Evolutionary conservation across 2,888 invertebrate genomes (phyloP).

Genomic region (Gastracanthus pulcherrimus): DNA sequence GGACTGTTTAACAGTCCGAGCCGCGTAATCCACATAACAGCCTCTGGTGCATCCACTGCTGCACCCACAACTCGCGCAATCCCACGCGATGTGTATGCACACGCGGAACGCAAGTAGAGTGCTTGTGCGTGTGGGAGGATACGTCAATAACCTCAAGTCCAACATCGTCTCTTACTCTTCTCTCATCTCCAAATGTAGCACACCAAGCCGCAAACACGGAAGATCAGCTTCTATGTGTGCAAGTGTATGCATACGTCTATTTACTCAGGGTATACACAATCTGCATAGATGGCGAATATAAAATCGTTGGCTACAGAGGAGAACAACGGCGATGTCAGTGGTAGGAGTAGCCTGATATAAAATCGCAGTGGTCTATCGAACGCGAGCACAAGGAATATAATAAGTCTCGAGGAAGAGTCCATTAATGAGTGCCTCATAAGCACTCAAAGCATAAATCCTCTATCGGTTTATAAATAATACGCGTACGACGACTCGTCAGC

Average conservation of each 20-base stretch:
- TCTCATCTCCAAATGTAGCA: background rate
- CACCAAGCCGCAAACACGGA: background rate
- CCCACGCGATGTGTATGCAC: background rate
- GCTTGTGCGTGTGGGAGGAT: background rate
- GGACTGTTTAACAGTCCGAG: conserved; percentile 18
- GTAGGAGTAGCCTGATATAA: no score
- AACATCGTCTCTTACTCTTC: conserved; percentile 3
- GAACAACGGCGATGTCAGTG: no score
- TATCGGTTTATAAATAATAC: background rate
- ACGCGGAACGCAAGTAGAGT: background rate
- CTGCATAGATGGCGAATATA: background rate
- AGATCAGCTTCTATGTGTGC: background rate
- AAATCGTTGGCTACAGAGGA: no score
- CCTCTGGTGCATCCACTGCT: background rate
- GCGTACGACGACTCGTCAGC: background rate
- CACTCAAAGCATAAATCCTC: conserved; percentile 8
- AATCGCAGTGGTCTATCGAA: background rate
- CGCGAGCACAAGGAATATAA: background rate
- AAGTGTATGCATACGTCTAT: background rate
- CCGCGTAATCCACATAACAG: background rate
- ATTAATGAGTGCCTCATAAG: conserved; percentile 19
- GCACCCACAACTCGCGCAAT: background rate
- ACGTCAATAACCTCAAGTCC: conserved; percentile 40
- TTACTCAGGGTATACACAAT: background rate
- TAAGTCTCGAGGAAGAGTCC: background rate